Conservation (phyloP, 1,140 invertebrate species). For the Apolygus lucorum region DNA sequence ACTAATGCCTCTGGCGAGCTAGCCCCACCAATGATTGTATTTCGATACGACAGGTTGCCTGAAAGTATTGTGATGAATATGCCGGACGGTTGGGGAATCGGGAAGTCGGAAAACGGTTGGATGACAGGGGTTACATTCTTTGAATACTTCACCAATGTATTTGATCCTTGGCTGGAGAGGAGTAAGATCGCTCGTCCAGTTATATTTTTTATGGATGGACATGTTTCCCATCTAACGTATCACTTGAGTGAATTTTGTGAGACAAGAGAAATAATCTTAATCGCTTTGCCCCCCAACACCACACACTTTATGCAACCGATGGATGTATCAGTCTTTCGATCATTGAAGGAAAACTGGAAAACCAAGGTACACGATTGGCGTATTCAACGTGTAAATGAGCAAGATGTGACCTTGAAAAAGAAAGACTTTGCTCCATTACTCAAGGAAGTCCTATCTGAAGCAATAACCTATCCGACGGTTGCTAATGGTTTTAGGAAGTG, state of each 20-base stretch:
- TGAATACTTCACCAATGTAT: not conserved
- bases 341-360: not conserved
- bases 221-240: not conserved
- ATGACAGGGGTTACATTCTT: slow-evolving; percentile 17
- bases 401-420: not conserved
- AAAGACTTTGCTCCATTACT: not conserved
- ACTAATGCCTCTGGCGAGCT: slow-evolving; percentile 24
- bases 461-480: too few relatives aligned
- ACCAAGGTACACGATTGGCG: not conserved
- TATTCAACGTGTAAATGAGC: not conserved
- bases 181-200: not conserved
- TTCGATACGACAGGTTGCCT: slow-evolving; percentile 36
- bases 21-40: slow-evolving; percentile 33
- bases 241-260: not conserved
- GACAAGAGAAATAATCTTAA: not conserved
- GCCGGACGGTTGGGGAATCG: slow-evolving; percentile 36
- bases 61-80: slow-evolving; percentile 32
- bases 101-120: slow-evolving; percentile 30
- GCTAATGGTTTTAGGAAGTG: too few relatives aligned
- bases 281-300: not conserved
- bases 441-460: too few relatives aligned
- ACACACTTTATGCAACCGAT: not conserved
- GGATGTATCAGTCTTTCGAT: not conserved
- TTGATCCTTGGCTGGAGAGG: not conserved
- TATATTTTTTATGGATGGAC: not conserved